A percentile compares a stretch with the other conserved stretches of the same genome.
Conservation (phyloP, 2,888 invertebrate genomes). For the Camponotus fellah region DNA sequence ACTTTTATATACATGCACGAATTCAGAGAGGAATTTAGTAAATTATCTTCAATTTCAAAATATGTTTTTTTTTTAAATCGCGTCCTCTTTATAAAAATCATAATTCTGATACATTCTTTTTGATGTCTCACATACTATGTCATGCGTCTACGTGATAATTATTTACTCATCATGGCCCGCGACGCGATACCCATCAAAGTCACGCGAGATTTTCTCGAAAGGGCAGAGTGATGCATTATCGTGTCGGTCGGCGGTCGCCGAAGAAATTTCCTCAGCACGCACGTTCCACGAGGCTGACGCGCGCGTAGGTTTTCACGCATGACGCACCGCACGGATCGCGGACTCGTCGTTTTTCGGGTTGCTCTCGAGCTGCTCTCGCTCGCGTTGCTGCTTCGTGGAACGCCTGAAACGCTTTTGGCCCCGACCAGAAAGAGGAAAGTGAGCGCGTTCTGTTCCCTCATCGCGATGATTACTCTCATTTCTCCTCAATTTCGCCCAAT, state of each 20-base stretch:
- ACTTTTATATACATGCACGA: neutral
- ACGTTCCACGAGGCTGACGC: constrained; percentile 72
- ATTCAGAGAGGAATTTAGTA: neutral
- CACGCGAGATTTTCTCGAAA: constrained; percentile 16
- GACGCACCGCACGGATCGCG: constrained; percentile 70
- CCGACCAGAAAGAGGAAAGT: constrained; percentile 68
- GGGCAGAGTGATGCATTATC: neutral
- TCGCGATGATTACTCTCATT: constrained; percentile 23
- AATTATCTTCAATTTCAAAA: neutral
- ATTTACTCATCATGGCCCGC: neutral
- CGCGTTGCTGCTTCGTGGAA: constrained; percentile 72
- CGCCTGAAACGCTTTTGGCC: constrained; percentile 77
- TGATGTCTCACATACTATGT: neutral
- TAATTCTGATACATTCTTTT: neutral
- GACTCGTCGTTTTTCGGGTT: constrained; percentile 67
- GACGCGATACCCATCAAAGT: neutral
- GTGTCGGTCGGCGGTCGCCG: constrained; percentile 22
- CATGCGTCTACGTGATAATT: neutral
- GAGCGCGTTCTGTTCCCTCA: constrained; percentile 34
- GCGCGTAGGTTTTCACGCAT: constrained; percentile 75
- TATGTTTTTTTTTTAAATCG: neutral
- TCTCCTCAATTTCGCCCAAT: constrained; percentile 41
- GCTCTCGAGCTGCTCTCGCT: constrained; percentile 37
- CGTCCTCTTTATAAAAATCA: neutral
- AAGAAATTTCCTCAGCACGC: constrained; percentile 67